A percentile compares a stretch with the other conserved stretches of the same genome.
Evolutionary conservation across 37 sponge, comb jelly and placozoan genomes (phyloP).

Genomic region (Tethya wilhelma): DNA sequence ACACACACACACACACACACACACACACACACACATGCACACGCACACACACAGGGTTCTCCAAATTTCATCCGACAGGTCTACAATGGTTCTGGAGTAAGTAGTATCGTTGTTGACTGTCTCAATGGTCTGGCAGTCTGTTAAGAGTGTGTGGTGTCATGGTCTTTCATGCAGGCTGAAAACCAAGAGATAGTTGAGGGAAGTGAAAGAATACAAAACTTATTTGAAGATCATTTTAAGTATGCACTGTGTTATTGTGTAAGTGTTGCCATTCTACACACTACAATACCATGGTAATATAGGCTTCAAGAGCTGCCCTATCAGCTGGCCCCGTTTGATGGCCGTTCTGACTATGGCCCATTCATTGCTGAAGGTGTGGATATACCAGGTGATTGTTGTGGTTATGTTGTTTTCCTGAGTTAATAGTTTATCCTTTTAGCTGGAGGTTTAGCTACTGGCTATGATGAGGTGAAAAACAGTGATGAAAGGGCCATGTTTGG

Average conservation of each 20-base stretch:
- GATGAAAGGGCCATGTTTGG: constrained; percentile 55
- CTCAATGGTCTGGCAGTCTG: background rate
- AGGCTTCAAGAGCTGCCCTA: constrained; percentile 42
- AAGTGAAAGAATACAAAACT: constrained; percentile 57
- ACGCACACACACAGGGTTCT: constrained; percentile 79
- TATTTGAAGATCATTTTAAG: constrained; percentile 73
- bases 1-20: no score
- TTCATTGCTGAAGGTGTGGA: constrained; percentile 64
- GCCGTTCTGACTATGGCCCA: constrained; percentile 88
- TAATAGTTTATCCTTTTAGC: constrained; percentile 33
- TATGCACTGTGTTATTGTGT: no score
- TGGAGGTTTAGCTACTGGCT: constrained; percentile 82
- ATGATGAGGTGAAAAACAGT: constrained; percentile 68
- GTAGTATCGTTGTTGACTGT: background rate
- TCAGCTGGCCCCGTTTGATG: constrained; percentile 59
- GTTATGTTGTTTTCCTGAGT: background rate
- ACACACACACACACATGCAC: no score
- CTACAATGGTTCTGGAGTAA: constrained; percentile 84
- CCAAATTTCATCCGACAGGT: constrained; percentile 82
- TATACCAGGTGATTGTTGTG: constrained; percentile 64
- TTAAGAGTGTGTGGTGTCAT: background rate
- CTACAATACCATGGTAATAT: background rate
- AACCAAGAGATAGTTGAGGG: constrained; percentile 15
- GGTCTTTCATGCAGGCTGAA: constrained; percentile 6
- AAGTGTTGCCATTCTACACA: background rate